phyloP scores from a whole-genome alignment of 2,888 invertebrate genomes.

The Parapristionchus giblindavisi region DNA sequence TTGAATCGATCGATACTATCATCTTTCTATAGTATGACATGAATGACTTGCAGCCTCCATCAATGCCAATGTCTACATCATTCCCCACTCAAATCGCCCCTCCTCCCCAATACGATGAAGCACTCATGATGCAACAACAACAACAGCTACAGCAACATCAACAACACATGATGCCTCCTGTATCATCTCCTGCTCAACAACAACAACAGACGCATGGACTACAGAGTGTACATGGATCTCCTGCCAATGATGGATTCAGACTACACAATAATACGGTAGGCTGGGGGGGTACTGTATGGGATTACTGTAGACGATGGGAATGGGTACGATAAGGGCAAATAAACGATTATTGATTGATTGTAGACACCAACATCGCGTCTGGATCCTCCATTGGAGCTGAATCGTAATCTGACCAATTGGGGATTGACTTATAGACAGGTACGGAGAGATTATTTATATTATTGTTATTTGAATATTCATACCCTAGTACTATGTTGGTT shows the following conservation, averaged over 20 bases:
- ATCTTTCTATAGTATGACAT: too few species aligned
- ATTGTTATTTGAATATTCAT: too few species aligned
- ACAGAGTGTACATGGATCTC: too few species aligned
- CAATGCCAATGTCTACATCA: not conserved
- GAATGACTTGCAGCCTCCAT: too few species aligned
- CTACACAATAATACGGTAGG: conserved; percentile 26
- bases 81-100: conserved; percentile 28
- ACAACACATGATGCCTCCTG: not conserved
- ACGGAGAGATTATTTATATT: too few species aligned
- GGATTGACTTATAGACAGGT: conserved; percentile 57
- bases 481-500: too few species aligned
- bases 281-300: too few species aligned
- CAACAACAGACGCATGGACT: not conserved
- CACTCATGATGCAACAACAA: conserved; percentile 40
- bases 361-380: conserved; percentile 45
- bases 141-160: conserved; percentile 37
- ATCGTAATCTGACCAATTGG: conserved; percentile 69
- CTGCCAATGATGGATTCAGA: conserved; percentile 16
- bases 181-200: not conserved
- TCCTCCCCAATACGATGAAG: conserved; percentile 38
- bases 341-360: too few species aligned
- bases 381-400: conserved; percentile 67
- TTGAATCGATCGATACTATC: too few species aligned
- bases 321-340: too few species aligned
- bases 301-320: not conserved